Evolutionary conservation across 1,140 invertebrate species (phyloP).

Genomic region (Hyles euphorbiae): DNA sequence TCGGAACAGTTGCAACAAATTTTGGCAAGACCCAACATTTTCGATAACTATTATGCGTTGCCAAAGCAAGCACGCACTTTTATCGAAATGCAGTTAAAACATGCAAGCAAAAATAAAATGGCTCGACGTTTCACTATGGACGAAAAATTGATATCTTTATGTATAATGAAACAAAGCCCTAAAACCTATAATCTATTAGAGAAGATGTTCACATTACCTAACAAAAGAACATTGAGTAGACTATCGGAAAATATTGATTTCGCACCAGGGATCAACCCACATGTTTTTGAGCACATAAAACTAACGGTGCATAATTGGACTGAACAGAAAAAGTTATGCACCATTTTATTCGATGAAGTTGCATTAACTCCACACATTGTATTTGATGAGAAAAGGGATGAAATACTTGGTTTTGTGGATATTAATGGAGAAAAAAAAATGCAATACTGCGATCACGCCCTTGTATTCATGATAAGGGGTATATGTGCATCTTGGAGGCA

Average conservation of each 20-base stretch:
- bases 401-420: conserved; percentile 15
- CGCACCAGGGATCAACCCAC: background rate
- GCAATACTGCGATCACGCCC: conserved; percentile 10
- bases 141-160: too few species aligned
- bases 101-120: too few species aligned
- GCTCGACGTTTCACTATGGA: too few species aligned
- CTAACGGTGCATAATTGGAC: conserved; percentile 4
- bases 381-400: conserved; percentile 10
- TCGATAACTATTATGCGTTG: too few species aligned
- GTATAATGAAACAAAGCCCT: conserved; percentile 25
- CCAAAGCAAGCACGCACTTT: too few species aligned
- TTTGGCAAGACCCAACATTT: too few species aligned
- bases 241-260: conserved; percentile 7
- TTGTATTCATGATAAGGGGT: conserved; percentile 5
- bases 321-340: conserved; percentile 12
- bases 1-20: too few species aligned
- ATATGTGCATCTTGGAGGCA: conserved; percentile 18
- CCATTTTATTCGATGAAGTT: conserved; percentile 15
- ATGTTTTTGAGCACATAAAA: background rate
- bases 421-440: conserved; percentile 13
- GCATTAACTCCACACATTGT: conserved; percentile 11
- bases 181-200: conserved; percentile 26
- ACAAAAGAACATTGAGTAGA: conserved; percentile 17
- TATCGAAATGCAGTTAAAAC: too few species aligned
- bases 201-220: conserved; percentile 23